phyloP scores from a whole-genome alignment of 2,113 vertebrate species.

The Coptodon rendalli region DNA sequence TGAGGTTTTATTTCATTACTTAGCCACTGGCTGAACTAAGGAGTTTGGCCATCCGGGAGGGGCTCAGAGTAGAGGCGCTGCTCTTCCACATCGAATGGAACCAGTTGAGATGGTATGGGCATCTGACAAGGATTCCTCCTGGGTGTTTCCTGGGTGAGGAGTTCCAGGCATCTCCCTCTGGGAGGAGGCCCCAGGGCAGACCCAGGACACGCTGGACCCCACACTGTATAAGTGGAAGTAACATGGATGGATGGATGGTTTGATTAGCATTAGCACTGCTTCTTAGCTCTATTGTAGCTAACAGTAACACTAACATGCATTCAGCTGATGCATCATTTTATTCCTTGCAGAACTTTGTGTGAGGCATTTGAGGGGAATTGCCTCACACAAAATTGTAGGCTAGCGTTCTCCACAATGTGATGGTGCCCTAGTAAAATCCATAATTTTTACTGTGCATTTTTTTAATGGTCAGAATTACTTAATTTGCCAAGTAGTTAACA shows the following conservation, averaged over 20 bases:
- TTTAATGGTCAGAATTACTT: neutral
- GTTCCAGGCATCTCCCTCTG: neutral
- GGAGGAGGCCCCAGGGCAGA: neutral
- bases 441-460: neutral
- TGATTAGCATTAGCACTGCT: neutral
- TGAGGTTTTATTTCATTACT: neutral
- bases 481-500: neutral
- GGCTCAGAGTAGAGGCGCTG: neutral
- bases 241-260: neutral
- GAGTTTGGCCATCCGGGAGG: neutral
- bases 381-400: too few species aligned
- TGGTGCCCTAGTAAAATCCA: neutral
- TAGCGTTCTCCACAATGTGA: neutral
- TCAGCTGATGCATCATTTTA: neutral
- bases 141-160: neutral
- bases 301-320: neutral
- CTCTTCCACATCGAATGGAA: neutral
- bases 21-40: neutral
- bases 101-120: neutral
- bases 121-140: neutral
- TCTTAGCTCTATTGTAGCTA: neutral
- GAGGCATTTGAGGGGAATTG: neutral
- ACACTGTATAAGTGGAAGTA: neutral
- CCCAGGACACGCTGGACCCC: neutral
- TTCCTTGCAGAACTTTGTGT: neutral